A percentile compares a stretch with the other conserved stretches of the same genome.
These are phyloP conservation scores for Leucozona laternaria DNA, from an alignment of 2,888 invertebrate genomes.

Conservation along the genomic window DNA sequence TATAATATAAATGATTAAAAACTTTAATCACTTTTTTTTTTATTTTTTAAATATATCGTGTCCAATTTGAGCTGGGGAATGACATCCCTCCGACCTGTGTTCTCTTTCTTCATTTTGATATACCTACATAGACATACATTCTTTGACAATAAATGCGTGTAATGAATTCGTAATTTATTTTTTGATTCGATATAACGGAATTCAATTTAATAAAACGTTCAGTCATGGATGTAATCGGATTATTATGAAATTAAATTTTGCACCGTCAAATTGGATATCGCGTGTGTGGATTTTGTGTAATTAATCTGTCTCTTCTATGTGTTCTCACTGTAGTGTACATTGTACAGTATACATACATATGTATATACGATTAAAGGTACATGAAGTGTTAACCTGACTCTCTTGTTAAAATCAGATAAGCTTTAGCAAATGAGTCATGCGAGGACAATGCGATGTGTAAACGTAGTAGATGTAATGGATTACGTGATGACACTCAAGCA, in stretches of 20 bases:
- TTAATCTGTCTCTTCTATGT: conserved; percentile 51
- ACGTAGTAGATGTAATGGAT: conserved; percentile 27
- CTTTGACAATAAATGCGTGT: conserved; percentile 44
- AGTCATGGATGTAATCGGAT: conserved; percentile 40
- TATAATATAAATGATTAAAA: background rate
- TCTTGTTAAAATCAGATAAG: conserved; percentile 45
- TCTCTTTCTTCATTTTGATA: background rate
- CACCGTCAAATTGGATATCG: conserved; percentile 17
- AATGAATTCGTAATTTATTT: conserved; percentile 60
- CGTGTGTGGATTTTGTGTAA: conserved; percentile 59
- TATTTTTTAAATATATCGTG: background rate
- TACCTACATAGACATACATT: too few relatives aligned
- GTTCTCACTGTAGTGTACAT: too few relatives aligned
- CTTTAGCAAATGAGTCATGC: conserved; percentile 34
- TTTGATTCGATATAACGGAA: conserved; percentile 58
- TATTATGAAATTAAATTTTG: conserved; percentile 50
- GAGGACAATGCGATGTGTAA: conserved; percentile 38
- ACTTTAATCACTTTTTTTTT: background rate
- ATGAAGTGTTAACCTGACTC: conserved; percentile 36
- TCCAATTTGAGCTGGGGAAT: background rate
- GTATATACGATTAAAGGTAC: too few relatives aligned
- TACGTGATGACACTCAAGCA: conserved; percentile 41
- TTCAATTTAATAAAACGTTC: conserved; percentile 41
- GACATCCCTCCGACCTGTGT: background rate
- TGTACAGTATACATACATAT: too few relatives aligned